Evolutionary conservation across 2,888 invertebrate species (phyloP), one percentile per base, ranked within the genome.

Genomic region (Stomorhina lunata): DNA sequence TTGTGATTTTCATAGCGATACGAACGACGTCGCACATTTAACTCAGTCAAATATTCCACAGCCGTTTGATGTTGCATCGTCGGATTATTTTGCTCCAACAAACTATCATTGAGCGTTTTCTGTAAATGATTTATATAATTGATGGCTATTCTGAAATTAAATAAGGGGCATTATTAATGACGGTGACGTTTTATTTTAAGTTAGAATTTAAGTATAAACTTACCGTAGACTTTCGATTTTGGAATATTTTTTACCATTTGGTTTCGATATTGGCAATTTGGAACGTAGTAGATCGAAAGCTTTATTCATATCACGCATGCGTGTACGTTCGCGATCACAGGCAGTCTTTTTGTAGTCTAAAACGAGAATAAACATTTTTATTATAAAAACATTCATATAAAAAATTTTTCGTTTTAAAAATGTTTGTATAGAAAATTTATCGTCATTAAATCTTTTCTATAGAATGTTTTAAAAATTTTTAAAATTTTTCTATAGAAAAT

Each of bases 271-370:
- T 0, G 96, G 96, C 84, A 96, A 90, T 88, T 95, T 95, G 50
- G 95, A 94, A 37, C 96, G 93, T 15, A 96, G 91, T 48, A 94
- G 90, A 88, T 96, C 96, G 86, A 95, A 96, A 0, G 96, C 96
- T 65, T 93, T 92, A 89, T 96, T 96, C 96, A 96, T 96, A 86
- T 96, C 96, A 2, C 95, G 92, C 96, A 96, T 96, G 43, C 96
- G 92, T 0, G 95, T 96, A 4, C 96, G 92, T 88, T 96, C 96
- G 25, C 96, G 92, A 88, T 96, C 96, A 86, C 96, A 96, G 0
- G 96, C 96, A 0, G 96, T 95, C 89, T 95, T 95, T 90, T 95
- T 95, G 90, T 96, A 96, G 90, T 96, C 96, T 95, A 92, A 12
- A 82, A 85, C 59, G 7, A 10, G 25, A 57, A 5, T 20, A 20